Base-by-base conservation (phyloP, 2,888 invertebrate genomes). In the Thalpophila matura region DNA sequence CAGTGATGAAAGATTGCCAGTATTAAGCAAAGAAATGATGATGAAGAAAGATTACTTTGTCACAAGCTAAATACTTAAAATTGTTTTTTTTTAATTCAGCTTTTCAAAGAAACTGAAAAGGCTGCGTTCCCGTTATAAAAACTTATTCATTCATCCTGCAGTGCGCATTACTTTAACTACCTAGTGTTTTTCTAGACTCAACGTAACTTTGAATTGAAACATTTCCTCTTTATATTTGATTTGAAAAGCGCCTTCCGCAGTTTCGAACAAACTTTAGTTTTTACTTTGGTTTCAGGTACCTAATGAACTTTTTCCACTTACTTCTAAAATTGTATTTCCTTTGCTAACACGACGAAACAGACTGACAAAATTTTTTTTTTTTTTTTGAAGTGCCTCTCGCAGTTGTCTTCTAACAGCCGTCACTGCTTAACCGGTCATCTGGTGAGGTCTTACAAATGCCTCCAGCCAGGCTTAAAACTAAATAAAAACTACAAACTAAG, bases 151-250 rank as follows among this genome's bases (percentile, higher is more conserved):
- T 49, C 16, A 20, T 29, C 20, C 12, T 26, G 9, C 37, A 65
- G 10, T 35, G 67, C 58, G 29, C 29, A 47, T 47, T 58, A 43
- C 22, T 33, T 12, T 26, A 35, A 29, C n/a, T n/a, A n/a, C n/a
- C n/a, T n/a, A n/a, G n/a, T n/a, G 35, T 45, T 50, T 42, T 63
- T 38, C 54, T 63, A 6, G n/a, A 38, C 24, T 33, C 54, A 45
- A 33, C 37, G 61, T 50, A 65, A 72, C 66, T 65, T 65, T 0
- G 7, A 20, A 65, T 65, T 0, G 7, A 20, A 65, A 65, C 31
- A 53, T 68, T 68, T 68, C 29, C 45, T 27, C 38, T 71, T 64
- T 49, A 45, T 53, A 37, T 50, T 72, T 57, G 7, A 64, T 53
- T 57, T 65, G 33, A 65, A 65, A 72, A 40, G 49, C 12, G 26